Conservation (phyloP, 2,113 vertebrate species). For the Pholis gunnellus region DNA sequence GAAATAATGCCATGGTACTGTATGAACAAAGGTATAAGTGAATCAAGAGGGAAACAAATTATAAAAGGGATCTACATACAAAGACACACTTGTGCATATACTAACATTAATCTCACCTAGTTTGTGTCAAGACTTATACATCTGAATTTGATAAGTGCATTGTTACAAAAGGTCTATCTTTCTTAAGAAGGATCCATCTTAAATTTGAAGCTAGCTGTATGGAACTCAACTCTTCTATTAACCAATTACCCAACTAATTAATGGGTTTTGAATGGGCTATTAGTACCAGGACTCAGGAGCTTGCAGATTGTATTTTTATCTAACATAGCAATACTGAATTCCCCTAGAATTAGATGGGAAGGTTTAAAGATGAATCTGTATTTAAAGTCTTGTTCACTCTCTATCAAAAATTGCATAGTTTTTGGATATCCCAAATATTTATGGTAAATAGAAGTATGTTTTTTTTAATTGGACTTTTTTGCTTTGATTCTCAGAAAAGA, state of each 20-base stretch:
- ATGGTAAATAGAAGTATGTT: neutral
- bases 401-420: neutral
- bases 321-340: neutral
- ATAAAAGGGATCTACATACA: neutral
- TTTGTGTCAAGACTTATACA: neutral
- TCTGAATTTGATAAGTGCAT: neutral
- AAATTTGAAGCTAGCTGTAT: neutral
- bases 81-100: too few relatives aligned
- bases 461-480: too few relatives aligned
- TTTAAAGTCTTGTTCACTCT: neutral
- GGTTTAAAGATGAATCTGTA: slow-evolving; percentile 1
- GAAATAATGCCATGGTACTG: neutral
- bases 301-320: neutral
- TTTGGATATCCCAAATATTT: neutral
- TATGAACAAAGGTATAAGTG: neutral
- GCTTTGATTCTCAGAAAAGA: neutral
- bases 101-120: neutral
- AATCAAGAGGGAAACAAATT: neutral
- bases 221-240: neutral
- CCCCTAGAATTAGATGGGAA: neutral
- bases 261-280: slow-evolving; percentile 1
- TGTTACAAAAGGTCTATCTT: neutral
- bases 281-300: neutral
- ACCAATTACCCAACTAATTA: neutral
- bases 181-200: neutral